Conservation (phyloP, 2,888 invertebrate species). For the Octodonta nipae region DNA sequence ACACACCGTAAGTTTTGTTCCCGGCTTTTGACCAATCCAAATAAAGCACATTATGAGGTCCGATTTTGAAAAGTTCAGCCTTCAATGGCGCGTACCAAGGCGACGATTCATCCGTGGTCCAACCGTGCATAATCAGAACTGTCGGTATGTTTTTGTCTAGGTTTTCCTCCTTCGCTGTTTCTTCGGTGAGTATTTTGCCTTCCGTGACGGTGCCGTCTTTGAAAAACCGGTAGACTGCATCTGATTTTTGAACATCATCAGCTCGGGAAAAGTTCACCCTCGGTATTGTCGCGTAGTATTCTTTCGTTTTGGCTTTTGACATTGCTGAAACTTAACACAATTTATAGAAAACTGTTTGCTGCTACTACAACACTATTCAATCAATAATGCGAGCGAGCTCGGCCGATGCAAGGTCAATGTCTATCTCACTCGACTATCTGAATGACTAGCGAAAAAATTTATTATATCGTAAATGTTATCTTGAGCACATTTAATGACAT, state of each 20-base stretch:
- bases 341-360: too few species aligned
- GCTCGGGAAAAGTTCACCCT: constrained; percentile 21
- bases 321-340: not conserved
- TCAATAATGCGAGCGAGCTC: too few species aligned
- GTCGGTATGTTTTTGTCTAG: constrained; percentile 23
- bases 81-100: constrained; percentile 28
- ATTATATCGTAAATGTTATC: too few species aligned
- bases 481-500: too few species aligned
- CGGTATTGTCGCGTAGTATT: constrained; percentile 10
- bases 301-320: constrained; percentile 4
- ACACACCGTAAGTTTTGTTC: constrained; percentile 23
- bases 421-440: too few species aligned
- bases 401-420: too few species aligned
- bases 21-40: constrained; percentile 34
- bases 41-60: constrained; percentile 35
- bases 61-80: constrained; percentile 31
- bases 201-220: constrained; percentile 9
- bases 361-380: too few species aligned
- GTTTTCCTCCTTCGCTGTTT: constrained; percentile 9
- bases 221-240: constrained; percentile 20
- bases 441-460: too few species aligned
- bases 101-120: constrained; percentile 35
- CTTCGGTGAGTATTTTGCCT: constrained; percentile 16
- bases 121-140: constrained; percentile 39
- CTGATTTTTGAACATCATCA: constrained; percentile 15